phyloP scores from a whole-genome alignment of 2,888 invertebrate species.

The Tetranychus truncatus region DNA sequence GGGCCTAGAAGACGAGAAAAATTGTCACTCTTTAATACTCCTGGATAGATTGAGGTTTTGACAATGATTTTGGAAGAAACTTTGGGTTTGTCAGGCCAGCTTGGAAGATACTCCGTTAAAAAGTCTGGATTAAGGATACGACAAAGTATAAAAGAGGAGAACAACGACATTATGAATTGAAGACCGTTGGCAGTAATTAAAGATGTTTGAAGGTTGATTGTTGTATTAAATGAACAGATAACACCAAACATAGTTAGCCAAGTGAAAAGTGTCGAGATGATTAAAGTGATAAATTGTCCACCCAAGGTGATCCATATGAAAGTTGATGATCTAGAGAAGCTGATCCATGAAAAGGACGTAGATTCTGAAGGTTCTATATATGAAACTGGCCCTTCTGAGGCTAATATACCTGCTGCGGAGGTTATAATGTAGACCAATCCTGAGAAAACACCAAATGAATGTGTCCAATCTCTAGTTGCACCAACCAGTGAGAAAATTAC shows the following conservation, averaged over 20 bases:
- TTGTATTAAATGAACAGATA: not conserved
- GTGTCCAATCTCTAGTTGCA: not conserved
- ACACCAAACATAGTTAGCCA: not conserved
- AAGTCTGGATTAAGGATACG: not conserved
- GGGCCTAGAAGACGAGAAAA: not conserved
- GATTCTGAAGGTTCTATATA: not conserved
- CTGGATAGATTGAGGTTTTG: not conserved
- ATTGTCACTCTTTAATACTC: not conserved
- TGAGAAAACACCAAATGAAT: not conserved
- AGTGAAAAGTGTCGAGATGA: not conserved
- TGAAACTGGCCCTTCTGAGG: not conserved
- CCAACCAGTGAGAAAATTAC: not conserved
- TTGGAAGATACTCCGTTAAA: not conserved
- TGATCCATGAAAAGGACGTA: not conserved
- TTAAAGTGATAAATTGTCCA: not conserved
- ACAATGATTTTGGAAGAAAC: not conserved
- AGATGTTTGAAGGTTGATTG: not conserved
- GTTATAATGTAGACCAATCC: not conserved
- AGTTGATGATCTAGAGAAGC: not conserved
- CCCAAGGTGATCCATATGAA: not conserved
- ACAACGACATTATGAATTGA: not conserved
- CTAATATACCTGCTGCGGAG: not conserved
- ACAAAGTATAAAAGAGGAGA: not conserved
- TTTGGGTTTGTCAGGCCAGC: not conserved
- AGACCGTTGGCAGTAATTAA: not conserved